Base-by-base conservation (phyloP, 1,140 invertebrate genomes). In the Dreissena polymorpha region DNA sequence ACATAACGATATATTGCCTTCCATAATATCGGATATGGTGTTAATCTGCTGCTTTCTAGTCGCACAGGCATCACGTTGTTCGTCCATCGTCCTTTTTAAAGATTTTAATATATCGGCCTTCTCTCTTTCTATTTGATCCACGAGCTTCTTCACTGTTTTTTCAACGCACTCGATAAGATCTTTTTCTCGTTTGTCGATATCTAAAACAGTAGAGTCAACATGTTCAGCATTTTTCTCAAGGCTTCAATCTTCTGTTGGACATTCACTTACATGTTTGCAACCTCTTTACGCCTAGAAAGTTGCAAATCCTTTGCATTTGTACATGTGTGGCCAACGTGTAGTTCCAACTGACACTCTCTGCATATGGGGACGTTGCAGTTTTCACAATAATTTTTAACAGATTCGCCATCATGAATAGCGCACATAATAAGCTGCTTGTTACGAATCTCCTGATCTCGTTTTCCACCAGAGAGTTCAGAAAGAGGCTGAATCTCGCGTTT, bases 131-230 rank as follows among this genome's bases (percentile, higher is more conserved):
- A 83, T 83, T 64, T 83, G 81, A 55, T 83, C 81, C 49, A 57
- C 29, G 13, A 83, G 39, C 65, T 83, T 83, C 73, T 83, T 83
- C 1, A 71, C 81, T 23, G 81, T 76, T 57, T 27, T 83, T 27
- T 83, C 64, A 13, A 83, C 81, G 49, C 81, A 72, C 25, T 83
- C 73, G 10, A 71, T 77, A 0, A 83, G 67, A 71, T 83, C 81
- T 14, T 83, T 83, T 60, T 83, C 81, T 10, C 81, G 72, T 53
- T 83, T 83, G 27, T 83, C 65, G 39, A 83, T 83, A 57, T 83
- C 81, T n/a, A 10, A n/a, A 8, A 76, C 12, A 49, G 81, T 83
- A 50, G 25, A 60, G 25, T 83, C 72, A 49, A 76, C 71, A 39
- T n/a, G 39, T 25, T 83, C 67, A 23, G 65, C 64, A n/a, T 69